phyloP scores from a whole-genome alignment of 2,888 invertebrate genomes.

The Melanargia galathea region DNA sequence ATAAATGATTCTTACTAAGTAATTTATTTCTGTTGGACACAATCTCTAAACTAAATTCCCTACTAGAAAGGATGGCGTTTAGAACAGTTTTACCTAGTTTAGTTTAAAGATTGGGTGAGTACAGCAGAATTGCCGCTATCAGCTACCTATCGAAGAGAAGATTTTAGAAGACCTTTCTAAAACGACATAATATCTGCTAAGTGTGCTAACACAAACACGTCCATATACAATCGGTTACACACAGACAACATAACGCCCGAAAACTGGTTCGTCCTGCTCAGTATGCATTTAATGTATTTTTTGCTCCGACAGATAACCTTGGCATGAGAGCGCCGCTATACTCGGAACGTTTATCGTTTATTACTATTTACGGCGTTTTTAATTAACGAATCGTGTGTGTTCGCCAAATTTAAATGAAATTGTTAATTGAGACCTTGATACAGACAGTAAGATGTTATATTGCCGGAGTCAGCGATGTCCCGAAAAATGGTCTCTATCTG shows the following conservation, averaged over 20 bases:
- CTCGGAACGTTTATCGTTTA: slow-evolving; percentile 36
- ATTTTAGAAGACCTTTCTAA: background rate
- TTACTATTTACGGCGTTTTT: slow-evolving; percentile 39
- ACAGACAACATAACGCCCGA: slow-evolving; percentile 21
- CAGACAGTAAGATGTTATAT: too few species aligned
- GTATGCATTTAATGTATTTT: slow-evolving; percentile 52
- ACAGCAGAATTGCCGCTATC: too few species aligned
- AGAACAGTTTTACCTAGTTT: too few species aligned
- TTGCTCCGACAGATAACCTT: slow-evolving; percentile 54
- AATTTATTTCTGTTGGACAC: too few species aligned
- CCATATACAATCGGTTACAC: background rate
- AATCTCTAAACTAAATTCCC: too few species aligned
- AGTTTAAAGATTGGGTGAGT: too few species aligned
- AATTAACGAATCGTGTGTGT: slow-evolving; percentile 35
- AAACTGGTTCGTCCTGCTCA: slow-evolving; percentile 51
- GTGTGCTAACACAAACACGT: background rate
- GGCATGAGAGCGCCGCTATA: slow-evolving; percentile 34
- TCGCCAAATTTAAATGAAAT: slow-evolving; percentile 28
- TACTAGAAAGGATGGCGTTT: too few species aligned
- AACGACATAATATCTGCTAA: background rate
- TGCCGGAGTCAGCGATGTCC: too few species aligned
- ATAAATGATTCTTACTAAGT: too few species aligned
- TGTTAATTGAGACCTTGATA: slow-evolving; percentile 2
- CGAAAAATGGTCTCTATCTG: too few species aligned
- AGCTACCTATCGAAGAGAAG: too few species aligned